Evolutionary conservation across 2,888 invertebrate genomes (phyloP).

Genomic region (Macrosoma leucophasiata): DNA sequence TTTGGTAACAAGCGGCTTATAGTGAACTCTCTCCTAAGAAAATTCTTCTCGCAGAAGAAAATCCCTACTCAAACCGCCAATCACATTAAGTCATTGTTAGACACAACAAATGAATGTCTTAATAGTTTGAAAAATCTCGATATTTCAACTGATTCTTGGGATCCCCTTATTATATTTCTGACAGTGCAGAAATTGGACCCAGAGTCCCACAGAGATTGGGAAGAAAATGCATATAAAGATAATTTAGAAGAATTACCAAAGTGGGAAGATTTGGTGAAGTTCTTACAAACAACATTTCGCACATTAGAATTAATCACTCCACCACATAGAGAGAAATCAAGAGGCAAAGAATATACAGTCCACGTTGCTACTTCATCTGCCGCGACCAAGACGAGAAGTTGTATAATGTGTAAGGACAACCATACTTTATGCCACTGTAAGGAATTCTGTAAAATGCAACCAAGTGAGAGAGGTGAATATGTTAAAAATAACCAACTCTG

Average conservation of each 20-base stretch:
- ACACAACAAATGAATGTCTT: slow-evolving; percentile 16
- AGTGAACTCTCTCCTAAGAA: slow-evolving; percentile 8
- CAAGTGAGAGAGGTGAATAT: background rate
- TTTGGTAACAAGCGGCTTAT: slow-evolving; percentile 17
- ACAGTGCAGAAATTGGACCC: slow-evolving; percentile 18
- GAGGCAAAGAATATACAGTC: too few relatives aligned
- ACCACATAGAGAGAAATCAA: too few relatives aligned
- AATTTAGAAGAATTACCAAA: slow-evolving; percentile 13
- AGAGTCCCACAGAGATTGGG: slow-evolving; percentile 20
- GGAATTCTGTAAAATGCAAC: background rate
- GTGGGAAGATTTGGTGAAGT: slow-evolving; percentile 12
- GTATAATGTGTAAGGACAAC: background rate
- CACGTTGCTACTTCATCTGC: too few relatives aligned
- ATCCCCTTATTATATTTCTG: slow-evolving; percentile 19
- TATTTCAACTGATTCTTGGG: slow-evolving; percentile 18
- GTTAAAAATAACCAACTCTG: background rate
- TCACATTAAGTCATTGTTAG: slow-evolving; percentile 24
- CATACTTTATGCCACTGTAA: background rate
- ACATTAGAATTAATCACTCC: slow-evolving; percentile 24
- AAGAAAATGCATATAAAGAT: slow-evolving; percentile 10
- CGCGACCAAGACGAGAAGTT: too few relatives aligned
- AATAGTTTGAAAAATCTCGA: slow-evolving; percentile 19
- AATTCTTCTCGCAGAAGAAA: slow-evolving; percentile 10
- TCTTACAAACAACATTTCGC: slow-evolving; percentile 27
- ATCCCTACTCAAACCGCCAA: slow-evolving; percentile 13